Percentiles rank a stretch among this genome's conserved stretches.
phyloP scores from a whole-genome alignment of 2,113 vertebrate genomes.

The Festucalex cinctus region DNA sequence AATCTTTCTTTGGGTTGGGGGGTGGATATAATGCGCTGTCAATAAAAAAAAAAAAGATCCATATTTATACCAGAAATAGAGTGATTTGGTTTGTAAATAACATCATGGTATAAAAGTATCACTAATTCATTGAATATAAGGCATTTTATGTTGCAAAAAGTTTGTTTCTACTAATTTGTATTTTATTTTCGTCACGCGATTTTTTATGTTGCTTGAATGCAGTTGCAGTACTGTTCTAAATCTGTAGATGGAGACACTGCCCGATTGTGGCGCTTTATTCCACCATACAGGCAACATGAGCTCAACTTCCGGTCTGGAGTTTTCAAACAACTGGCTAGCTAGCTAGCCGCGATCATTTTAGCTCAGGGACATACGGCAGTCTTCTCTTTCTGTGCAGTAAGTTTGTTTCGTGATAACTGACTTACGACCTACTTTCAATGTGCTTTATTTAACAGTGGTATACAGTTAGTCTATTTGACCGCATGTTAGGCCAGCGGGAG shows the following conservation, averaged over 20 bases:
- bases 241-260: constrained; percentile 19
- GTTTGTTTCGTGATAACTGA: background rate
- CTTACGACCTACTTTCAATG: background rate
- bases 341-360: constrained; percentile 33
- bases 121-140: background rate
- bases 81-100: background rate
- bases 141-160: background rate
- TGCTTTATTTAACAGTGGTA: background rate
- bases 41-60: too few species aligned
- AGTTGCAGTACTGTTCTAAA: constrained; percentile 11
- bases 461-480: too few species aligned
- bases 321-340: constrained; percentile 63
- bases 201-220: background rate
- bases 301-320: constrained; percentile 56
- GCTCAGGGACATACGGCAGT: constrained; percentile 57
- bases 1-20: constrained; percentile 28
- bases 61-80: constrained; percentile 22
- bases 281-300: constrained; percentile 16
- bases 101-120: background rate
- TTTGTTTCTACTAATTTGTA: background rate
- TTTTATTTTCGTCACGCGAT: background rate
- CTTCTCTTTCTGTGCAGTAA: constrained; percentile 39
- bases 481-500: background rate
- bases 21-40: background rate
- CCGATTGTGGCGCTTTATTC: background rate